Evolutionary conservation across 1,140 invertebrate genomes (phyloP).

Genomic region (Drosophila baimaii): DNA sequence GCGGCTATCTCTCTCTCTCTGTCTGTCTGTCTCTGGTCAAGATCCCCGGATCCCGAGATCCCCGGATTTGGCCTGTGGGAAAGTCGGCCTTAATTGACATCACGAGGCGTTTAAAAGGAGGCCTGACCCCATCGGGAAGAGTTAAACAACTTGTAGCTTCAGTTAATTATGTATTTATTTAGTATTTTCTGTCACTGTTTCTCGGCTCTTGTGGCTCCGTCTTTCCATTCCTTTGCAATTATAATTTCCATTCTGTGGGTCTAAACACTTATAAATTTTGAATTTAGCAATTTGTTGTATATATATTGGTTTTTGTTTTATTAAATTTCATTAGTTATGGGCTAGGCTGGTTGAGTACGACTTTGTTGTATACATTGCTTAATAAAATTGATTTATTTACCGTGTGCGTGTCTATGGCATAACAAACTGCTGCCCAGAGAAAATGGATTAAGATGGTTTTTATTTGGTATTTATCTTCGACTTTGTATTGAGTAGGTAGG

Average conservation of each 20-base stretch:
- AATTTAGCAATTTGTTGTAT: constrained; percentile 28
- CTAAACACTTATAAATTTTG: constrained; percentile 56
- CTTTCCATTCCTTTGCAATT: constrained; percentile 35
- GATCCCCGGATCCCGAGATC: constrained; percentile 3
- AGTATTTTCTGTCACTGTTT: constrained; percentile 60
- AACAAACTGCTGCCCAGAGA: constrained; percentile 68
- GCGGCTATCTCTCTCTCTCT: constrained; percentile 11
- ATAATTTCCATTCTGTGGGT: constrained; percentile 27
- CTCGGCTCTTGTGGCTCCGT: constrained; percentile 23
- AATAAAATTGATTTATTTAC: constrained; percentile 59
- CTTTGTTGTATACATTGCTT: constrained; percentile 52
- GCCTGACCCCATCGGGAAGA: constrained; percentile 45
- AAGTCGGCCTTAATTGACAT: constrained; percentile 75
- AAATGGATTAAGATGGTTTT: constrained; percentile 57
- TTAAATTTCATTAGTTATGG: constrained; percentile 76
- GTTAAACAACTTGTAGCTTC: constrained; percentile 51
- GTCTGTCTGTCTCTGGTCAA: constrained; percentile 2
- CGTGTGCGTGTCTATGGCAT: constrained; percentile 52
- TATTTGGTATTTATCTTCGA: constrained; percentile 45
- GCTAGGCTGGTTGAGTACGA: constrained; percentile 55
- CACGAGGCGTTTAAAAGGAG: constrained; percentile 56
- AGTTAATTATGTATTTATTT: constrained; percentile 80
- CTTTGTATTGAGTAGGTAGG: constrained; percentile 65
- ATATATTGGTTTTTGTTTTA: constrained; percentile 51
- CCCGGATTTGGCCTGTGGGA: constrained; percentile 56